A percentile compares a stretch with the other conserved stretches of the same genome.
Conservation (phyloP, 2,888 invertebrate genomes). For the Coremacera marginata region DNA sequence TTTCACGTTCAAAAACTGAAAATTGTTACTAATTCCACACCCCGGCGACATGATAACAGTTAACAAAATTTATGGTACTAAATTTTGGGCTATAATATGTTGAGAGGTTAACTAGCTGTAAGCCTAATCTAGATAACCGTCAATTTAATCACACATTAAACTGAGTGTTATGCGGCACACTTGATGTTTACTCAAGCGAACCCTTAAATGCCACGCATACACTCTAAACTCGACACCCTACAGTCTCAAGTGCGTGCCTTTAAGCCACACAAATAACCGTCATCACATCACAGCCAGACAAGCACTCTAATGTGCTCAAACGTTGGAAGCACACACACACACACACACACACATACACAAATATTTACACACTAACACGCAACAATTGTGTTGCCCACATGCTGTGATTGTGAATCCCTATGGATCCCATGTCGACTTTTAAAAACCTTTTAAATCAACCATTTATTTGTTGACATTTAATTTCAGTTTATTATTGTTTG, state of each 20-base stretch:
- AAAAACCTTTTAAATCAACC: constrained; percentile 10
- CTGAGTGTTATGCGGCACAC: no score
- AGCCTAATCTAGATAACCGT: no score
- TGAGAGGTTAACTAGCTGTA: no score
- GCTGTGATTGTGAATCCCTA: constrained; percentile 11
- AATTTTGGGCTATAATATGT: no score
- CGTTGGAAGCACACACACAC: no score
- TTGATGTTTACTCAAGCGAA: no score
- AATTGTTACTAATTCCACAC: no score
- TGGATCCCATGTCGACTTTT: not conserved
- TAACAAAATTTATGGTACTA: no score
- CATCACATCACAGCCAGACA: not conserved
- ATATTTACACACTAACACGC: constrained; percentile 16
- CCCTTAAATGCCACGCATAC: not conserved
- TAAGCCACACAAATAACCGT: constrained; percentile 12
- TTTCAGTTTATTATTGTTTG: not conserved
- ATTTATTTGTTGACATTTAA: constrained; percentile 10
- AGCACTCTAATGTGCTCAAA: constrained; percentile 21
- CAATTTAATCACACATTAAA: no score
- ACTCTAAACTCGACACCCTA: constrained; percentile 12
- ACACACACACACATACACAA: not conserved
- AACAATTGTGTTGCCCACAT: constrained; percentile 10
- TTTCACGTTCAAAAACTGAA: no score
- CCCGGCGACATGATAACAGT: no score
- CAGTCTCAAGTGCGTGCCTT: constrained; percentile 1